Evolutionary conservation across 2,888 invertebrate species (phyloP), one percentile per base, ranked within the genome.

Genomic region (Bursaphelenchus okinawaensis): DNA sequence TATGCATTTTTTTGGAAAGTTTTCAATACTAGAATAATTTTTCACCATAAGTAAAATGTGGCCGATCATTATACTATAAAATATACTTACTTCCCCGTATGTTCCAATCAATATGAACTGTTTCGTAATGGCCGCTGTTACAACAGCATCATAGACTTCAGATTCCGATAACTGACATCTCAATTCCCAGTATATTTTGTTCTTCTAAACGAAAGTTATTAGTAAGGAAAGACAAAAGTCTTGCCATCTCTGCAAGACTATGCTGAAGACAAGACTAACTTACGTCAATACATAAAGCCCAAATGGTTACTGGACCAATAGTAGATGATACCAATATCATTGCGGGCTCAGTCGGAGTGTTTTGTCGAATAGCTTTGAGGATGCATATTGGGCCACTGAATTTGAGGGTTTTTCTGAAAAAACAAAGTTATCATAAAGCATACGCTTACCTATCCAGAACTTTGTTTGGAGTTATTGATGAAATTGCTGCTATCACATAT

Each of bases 101-200:
- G 72, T 70, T 9, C 72, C 70, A 54, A 70, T 73, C n/a, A 73
- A 62, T 20, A 72, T 70, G 40, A 40, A 59, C 19, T 72, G 61
- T 27, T 29, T 24, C 27, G 55, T 62, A 19, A 58, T 59, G 12
- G 64, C 52, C n/a, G 63, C 65, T 19, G 58, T 56, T 24, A 70
- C n/a, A 4, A 71, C 64, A 7, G 65, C 31, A 26, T 71, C 71
- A 28, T 54, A 61, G 50, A 59, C 28, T 26, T 71, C 71, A 3
- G 71, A 68, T 19, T 67, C 68, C 20, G 55, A 16, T 20, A 69
- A 61, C 12, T 26, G 27, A 12, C 61, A 56, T 19, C 55, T 12
- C 52, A 66, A 20, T 7, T 61, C n/a, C 69, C 69, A 69, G 20
- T 26, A 23, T 8, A 68, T 51, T 9, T 52, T 19, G 6, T 65